Base-by-base conservation (phyloP, 2,113 vertebrate genomes). In the Nerophis ophidion region DNA sequence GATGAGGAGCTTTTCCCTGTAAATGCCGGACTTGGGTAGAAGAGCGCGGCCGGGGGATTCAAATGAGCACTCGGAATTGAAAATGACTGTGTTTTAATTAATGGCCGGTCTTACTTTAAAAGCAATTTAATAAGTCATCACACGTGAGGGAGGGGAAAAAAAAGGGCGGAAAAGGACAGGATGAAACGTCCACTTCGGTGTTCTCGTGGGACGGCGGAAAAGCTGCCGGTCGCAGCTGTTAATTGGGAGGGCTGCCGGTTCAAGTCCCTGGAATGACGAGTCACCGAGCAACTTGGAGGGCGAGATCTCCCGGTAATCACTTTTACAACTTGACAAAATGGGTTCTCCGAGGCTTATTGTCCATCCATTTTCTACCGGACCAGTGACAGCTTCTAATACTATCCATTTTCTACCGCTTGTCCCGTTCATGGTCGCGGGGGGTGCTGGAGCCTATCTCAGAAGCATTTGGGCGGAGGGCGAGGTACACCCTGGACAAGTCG, bases 91-190 rank as follows among this genome's bases (percentile, higher is more conserved):
- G 70, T 86, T 90, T 90, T 89, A 89, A 91, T 90, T 89, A 90
- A 90, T 90, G 80, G 81, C 73, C 82, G 80, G 75, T 81, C 83
- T 89, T 88, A 89, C 84, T 88, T 88, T 89, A 82, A 89, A 89
- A 81, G 81, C 83, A 86, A 89, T 89, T 88, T 87, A 86, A 88
- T 82, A 87, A 86, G 87, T 86, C 74, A 86, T 88, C 85, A 79
- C 72, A 70, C 61, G 35, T 58, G 51, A 59, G n/a, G n/a, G n/a
- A n/a, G n/a, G n/a, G n/a, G n/a, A n/a, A n/a, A n/a, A 58, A 63
- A 65, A 75, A 50, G 61, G 14, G 61, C n/a, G 60, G 60, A 66
- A 75, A 77, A 64, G 56, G 65, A 66, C 73, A 49, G 71, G 73
- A 60, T 70, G 76, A 80, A 72, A 74, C 70, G 77, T 77, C 47